Percentiles rank a stretch among this genome's conserved stretches.
phyloP scores from a whole-genome alignment of 2,888 invertebrate genomes.

The Sinopyrophorus schimmeli region DNA sequence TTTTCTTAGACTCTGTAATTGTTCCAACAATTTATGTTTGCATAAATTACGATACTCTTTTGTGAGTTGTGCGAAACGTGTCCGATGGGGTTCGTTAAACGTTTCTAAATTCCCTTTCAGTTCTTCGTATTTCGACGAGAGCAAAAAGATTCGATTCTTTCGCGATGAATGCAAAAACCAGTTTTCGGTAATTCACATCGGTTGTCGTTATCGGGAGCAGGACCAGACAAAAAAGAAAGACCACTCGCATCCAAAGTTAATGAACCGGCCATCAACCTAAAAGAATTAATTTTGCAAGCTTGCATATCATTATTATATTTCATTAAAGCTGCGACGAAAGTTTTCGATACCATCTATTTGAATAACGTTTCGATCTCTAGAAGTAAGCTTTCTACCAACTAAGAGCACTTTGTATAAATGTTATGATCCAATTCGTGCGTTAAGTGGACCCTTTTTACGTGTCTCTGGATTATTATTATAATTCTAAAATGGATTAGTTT shows the following conservation, averaged over 20 bases:
- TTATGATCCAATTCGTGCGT: not conserved
- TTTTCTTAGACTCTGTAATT: too few species aligned
- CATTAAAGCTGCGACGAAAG: not conserved
- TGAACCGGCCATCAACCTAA: slow-evolving; percentile 18
- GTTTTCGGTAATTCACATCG: slow-evolving; percentile 14
- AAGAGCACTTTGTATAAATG: not conserved
- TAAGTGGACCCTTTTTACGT: not conserved
- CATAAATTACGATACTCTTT: too few species aligned
- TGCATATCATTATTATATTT: not conserved
- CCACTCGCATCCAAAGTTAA: slow-evolving; percentile 17
- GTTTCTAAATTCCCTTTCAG: too few species aligned
- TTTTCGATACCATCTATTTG: too few species aligned
- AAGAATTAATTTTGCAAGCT: slow-evolving; percentile 1
- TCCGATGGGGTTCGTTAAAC: too few species aligned
- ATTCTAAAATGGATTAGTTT: slow-evolving; percentile 1
- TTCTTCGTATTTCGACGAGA: too few species aligned
- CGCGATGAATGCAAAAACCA: slow-evolving; percentile 5
- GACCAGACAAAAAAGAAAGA: slow-evolving; percentile 23
- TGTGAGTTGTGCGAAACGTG: too few species aligned
- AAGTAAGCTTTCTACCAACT: too few species aligned
- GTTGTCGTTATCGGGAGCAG: slow-evolving; percentile 4
- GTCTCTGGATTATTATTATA: not conserved
- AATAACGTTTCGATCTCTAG: too few species aligned
- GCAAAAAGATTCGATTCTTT: too few species aligned
- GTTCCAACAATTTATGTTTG: too few species aligned